Percentiles rank a stretch among this genome's conserved stretches.
Conservation (phyloP, 1,140 invertebrate genomes). For the Panagrolaimus sp. region DNA sequence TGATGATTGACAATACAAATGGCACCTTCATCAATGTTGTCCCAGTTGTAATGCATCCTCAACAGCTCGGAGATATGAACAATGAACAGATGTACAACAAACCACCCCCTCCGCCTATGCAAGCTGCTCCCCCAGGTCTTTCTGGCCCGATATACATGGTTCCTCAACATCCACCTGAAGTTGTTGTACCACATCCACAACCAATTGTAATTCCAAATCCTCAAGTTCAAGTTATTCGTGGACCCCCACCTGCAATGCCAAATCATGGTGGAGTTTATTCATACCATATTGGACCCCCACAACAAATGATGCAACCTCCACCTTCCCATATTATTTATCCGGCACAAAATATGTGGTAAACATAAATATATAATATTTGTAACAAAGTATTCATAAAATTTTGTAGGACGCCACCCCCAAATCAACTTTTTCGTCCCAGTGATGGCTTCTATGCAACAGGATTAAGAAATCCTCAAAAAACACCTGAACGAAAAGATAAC, state of each 20-base stretch:
- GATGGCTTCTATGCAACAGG: no score
- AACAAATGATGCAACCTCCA: background rate
- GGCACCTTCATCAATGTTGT: background rate
- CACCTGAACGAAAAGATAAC: background rate
- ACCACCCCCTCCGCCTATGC: background rate
- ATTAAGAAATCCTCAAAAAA: background rate
- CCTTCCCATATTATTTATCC: background rate
- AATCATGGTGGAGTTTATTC: constrained; percentile 1
- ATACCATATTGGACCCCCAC: background rate
- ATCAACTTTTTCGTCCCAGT: no score
- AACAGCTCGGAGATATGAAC: background rate
- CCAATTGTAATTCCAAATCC: no score
- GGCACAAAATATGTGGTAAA: background rate
- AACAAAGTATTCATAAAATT: no score
- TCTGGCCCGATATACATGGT: background rate
- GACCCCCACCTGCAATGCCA: background rate
- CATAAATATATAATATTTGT: background rate
- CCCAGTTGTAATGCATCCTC: constrained; percentile 13
- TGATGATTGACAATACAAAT: constrained; percentile 3
- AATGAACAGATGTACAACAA: background rate
- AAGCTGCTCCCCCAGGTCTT: background rate
- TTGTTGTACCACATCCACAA: no score
- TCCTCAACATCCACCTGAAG: background rate
- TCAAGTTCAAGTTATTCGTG: no score
- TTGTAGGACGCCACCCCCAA: no score